Conservation (phyloP, 1,140 invertebrate species). For the Galleria mellonella region DNA sequence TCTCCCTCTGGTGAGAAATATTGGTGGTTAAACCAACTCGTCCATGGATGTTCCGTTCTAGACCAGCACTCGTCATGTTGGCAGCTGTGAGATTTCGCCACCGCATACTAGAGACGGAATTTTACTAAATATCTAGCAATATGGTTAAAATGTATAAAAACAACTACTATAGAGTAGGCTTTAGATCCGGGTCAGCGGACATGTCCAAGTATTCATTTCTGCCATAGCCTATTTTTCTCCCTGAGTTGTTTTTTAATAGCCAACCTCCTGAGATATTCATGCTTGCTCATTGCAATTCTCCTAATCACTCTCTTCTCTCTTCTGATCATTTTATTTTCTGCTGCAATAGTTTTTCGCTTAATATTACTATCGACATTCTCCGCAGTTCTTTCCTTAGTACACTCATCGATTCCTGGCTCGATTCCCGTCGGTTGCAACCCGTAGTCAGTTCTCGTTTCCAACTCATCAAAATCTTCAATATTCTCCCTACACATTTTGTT, state of each 20-base stretch:
- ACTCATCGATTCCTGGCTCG: neutral
- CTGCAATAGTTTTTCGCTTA: neutral
- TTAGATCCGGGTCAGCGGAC: too few relatives aligned
- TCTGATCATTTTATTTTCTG: neutral
- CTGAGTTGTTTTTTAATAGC: neutral
- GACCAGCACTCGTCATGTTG: too few relatives aligned
- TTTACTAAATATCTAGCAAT: too few relatives aligned
- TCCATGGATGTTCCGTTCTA: too few relatives aligned
- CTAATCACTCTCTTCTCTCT: neutral
- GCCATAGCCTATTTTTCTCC: too few relatives aligned
- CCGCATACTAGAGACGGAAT: too few relatives aligned
- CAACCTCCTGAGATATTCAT: neutral
- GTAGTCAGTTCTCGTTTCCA: conserved; percentile 30
- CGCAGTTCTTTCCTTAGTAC: neutral
- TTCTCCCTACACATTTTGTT: conserved; percentile 49
- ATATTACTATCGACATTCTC: neutral
- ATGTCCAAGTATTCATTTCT: too few relatives aligned
- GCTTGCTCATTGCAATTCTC: neutral
- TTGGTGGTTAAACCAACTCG: too few relatives aligned
- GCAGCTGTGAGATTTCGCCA: too few relatives aligned
- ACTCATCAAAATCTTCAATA: conserved; percentile 43
- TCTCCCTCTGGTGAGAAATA: too few relatives aligned
- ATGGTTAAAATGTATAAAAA: too few relatives aligned
- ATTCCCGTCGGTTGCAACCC: conserved; percentile 25
- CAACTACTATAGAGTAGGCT: too few relatives aligned